phyloP scores from a whole-genome alignment of 2,888 invertebrate genomes.

The Thera britannica region DNA sequence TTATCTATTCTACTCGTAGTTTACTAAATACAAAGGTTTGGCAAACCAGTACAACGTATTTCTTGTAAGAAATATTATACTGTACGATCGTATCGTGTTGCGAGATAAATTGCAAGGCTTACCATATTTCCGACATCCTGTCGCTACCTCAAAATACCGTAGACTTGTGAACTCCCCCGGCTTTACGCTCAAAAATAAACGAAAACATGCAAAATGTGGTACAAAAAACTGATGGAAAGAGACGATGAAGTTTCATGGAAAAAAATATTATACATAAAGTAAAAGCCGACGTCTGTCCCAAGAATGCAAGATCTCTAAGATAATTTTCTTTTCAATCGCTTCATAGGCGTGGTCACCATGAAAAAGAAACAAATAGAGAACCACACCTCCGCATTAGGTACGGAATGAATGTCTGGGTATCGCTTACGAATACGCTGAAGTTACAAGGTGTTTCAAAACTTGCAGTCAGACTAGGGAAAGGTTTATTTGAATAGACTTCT shows the following conservation, averaged over 20 bases:
- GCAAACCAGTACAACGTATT: slow-evolving; percentile 6
- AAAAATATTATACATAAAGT: no score
- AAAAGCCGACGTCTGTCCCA: no score
- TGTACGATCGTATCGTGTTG: slow-evolving; percentile 24
- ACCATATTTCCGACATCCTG: slow-evolving; percentile 21
- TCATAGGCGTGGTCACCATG: no score
- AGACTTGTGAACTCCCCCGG: not conserved
- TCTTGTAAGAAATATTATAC: slow-evolving; percentile 18
- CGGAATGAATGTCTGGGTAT: slow-evolving; percentile 5
- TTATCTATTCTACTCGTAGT: not conserved
- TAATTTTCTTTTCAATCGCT: no score
- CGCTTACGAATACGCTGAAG: slow-evolving; percentile 7
- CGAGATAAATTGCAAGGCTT: slow-evolving; percentile 25
- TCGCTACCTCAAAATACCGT: slow-evolving; percentile 19
- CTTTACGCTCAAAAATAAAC: not conserved
- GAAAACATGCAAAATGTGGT: no score
- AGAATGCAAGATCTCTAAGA: no score
- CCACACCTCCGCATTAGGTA: no score
- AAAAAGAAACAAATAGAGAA: no score
- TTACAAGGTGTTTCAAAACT: not conserved
- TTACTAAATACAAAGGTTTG: slow-evolving; percentile 7
- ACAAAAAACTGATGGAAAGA: no score
- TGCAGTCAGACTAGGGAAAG: slow-evolving; percentile 1
- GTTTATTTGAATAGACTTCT: slow-evolving; percentile 8
- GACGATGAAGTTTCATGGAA: no score